A percentile compares a stretch with the other conserved stretches of the same genome.
Conservation (phyloP, 2,797 vertebrate species). For the Amblyopsis hoosieri region DNA sequence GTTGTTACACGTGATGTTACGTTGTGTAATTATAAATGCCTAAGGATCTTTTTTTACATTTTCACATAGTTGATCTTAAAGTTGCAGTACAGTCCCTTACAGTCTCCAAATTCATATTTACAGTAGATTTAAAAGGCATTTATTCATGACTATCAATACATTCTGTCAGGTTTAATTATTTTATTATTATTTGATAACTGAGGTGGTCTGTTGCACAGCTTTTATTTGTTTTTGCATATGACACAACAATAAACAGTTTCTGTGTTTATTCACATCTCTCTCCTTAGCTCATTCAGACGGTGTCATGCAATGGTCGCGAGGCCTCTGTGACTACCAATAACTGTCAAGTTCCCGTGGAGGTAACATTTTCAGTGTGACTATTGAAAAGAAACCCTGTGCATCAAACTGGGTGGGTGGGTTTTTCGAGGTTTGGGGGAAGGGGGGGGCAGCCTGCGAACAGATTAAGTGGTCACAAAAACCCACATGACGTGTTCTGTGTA, state of each 20-base stretch:
- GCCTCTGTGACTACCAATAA: slow-evolving; percentile 42
- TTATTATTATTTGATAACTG: slow-evolving; percentile 21
- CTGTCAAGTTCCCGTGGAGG: slow-evolving; percentile 66
- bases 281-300: slow-evolving; percentile 25
- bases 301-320: slow-evolving; percentile 35
- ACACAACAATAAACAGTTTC: slow-evolving; percentile 33
- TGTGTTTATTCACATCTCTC: slow-evolving; percentile 31
- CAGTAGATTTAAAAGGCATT: neutral
- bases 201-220: slow-evolving; percentile 1
- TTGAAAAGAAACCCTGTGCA: slow-evolving; percentile 62
- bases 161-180: neutral
- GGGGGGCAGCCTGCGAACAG: slow-evolving; percentile 59
- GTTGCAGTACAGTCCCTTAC: too few species aligned
- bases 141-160: slow-evolving; percentile 8
- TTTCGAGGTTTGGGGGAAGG: neutral
- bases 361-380: slow-evolving; percentile 60
- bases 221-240: slow-evolving; percentile 14
- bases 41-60: too few species aligned
- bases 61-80: too few species aligned
- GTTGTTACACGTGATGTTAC: too few species aligned
- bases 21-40: too few species aligned
- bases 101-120: slow-evolving; percentile 6
- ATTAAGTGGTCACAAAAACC: slow-evolving; percentile 73
- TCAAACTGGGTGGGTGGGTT: slow-evolving; percentile 30
- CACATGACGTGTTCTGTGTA: slow-evolving; percentile 62